Evolutionary conservation across 2,888 invertebrate genomes (phyloP), one percentile per base, ranked within the genome.

Genomic region (Campoletis raptor): DNA sequence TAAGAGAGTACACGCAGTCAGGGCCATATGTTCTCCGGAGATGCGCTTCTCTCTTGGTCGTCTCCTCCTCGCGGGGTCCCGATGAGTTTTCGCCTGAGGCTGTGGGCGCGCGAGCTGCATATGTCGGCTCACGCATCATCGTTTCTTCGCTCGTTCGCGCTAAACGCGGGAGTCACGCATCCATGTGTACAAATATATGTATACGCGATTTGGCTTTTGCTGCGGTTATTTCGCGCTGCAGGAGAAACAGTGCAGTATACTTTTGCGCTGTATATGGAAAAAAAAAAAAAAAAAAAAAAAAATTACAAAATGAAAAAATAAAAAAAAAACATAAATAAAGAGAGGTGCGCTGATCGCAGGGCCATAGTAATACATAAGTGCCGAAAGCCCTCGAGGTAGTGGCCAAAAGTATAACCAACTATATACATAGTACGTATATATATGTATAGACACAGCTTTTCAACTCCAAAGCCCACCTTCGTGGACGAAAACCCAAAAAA

Each of bases 151-250:
- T 82, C 82, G 79, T 83, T 78, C 85, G 83, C 78, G 86, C 87
- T 92, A 92, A 92, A 90, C 90, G 90, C 88, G 87, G 89, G 83
- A 89, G 91, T 92, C 92, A 92, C 92, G 92, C 91, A 91, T 89
- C 87, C 66, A 24, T 57, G 40, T 67, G 18, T 21, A 52, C 64
- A 36, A 54, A 48, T 74, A 36, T 45, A n/a, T 42, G 48, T 66
- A 78, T 45, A 45, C n/a, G 21, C 54, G 81, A 42, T 74, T 42
- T 42, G 67, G 73, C 45, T 69, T 64, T 77, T 30, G 64, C 57
- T 78, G 81, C 52, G 57, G 70, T 82, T 76, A 82, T 82, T 76
- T 82, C 67, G 54, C 82, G 76, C 57, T 76, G 76, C 37, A 61
- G 76, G 42, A 76, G 42, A 42, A 74, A 61, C 69, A 76, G 64